phyloP scores from a whole-genome alignment of 2,888 invertebrate genomes.

The Pocota personata region DNA sequence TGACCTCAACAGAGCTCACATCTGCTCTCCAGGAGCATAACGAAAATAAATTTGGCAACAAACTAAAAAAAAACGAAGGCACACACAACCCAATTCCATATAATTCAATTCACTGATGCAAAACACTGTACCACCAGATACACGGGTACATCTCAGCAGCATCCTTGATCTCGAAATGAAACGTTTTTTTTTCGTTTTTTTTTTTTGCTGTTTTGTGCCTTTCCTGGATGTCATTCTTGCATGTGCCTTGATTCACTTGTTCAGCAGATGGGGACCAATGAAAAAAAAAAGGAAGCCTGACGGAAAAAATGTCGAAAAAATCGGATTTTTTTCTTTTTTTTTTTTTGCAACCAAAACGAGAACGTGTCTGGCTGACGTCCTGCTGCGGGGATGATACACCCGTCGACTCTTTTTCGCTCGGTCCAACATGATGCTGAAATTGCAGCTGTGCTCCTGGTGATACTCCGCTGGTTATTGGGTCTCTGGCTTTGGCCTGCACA shows the following conservation, averaged over 20 bases:
- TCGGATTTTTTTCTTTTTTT: neutral
- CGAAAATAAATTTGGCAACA: conserved; percentile 53
- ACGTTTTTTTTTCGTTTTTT: conserved; percentile 3
- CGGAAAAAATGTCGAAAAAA: too few species aligned
- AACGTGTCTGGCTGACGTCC: conserved; percentile 71
- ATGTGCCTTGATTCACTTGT: conserved; percentile 59
- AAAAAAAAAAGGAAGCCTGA: neutral
- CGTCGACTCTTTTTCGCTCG: conserved; percentile 8
- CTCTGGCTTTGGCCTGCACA: conserved; percentile 25
- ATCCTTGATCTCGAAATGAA: conserved; percentile 55
- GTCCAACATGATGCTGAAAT: conserved; percentile 8
- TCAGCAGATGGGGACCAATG: neutral
- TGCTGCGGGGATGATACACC: conserved; percentile 40
- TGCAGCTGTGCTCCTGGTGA: conserved; percentile 54
- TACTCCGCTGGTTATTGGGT: neutral
- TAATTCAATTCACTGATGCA: conserved; percentile 51
- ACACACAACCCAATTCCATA: conserved; percentile 9
- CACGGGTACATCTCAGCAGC: conserved; percentile 26
- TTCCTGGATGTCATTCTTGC: conserved; percentile 54
- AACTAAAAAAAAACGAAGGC: conserved; percentile 30
- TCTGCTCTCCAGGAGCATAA: conserved; percentile 51
- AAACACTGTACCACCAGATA: conserved; percentile 4
- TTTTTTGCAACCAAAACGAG: conserved; percentile 29
- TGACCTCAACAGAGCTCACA: conserved; percentile 57
- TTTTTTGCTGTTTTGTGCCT: conserved; percentile 32